Conservation (phyloP, 2,888 invertebrate species). For the Thysanoteuthis rhombus region DNA sequence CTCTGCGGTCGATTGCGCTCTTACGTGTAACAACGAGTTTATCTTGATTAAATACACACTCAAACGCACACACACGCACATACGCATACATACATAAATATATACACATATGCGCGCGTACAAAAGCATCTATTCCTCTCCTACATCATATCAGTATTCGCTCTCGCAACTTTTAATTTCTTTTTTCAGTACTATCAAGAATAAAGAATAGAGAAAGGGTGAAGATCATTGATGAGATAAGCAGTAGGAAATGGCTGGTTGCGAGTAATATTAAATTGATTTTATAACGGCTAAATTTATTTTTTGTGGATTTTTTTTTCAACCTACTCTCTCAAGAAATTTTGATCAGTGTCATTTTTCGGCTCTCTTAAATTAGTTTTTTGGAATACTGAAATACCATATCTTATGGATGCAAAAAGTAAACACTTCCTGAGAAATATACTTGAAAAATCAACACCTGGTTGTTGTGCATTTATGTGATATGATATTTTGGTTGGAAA, state of each 20-base stretch:
- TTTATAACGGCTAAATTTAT: background rate
- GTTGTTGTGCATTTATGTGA: no score
- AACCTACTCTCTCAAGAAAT: no score
- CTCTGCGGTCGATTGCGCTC: background rate
- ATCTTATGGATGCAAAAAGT: no score
- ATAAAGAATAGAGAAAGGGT: background rate
- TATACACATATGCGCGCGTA: background rate
- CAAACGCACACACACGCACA: background rate
- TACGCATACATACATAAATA: background rate
- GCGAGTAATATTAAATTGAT: background rate
- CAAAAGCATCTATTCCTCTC: background rate
- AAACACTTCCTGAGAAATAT: no score
- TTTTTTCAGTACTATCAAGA: background rate
- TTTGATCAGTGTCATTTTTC: no score
- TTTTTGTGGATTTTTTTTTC: no score
- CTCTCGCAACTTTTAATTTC: background rate
- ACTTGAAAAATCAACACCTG: no score
- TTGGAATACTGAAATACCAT: no score
- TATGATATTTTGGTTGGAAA: no score
- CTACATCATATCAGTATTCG: background rate
- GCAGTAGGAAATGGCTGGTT: background rate
- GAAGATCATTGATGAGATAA: background rate
- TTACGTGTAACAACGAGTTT: background rate
- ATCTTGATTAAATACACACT: background rate
- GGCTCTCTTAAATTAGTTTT: no score